Evolutionary conservation across 2,888 invertebrate genomes (phyloP), one percentile per base, ranked within the genome.

Genomic region (Eristalis tenax): DNA sequence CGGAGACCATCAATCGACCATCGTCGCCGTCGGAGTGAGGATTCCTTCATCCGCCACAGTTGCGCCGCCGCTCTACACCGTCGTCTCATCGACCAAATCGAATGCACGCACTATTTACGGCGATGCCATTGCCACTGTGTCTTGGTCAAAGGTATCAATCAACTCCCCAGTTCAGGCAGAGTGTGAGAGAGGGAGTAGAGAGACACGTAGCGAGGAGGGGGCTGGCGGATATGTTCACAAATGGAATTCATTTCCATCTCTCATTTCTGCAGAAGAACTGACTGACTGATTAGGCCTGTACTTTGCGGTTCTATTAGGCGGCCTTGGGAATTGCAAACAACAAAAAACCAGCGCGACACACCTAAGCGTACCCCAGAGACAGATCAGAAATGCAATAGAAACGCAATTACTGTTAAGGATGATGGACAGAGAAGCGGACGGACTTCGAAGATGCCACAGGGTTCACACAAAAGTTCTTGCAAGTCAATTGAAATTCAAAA

Each of bases 51-150:
- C 50, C 50, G 18, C 43, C 10, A 6, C 43, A 4, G 40, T 3
- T n/a, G n/a, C n/a, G n/a, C n/a, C n/a, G n/a, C n/a, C n/a, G n/a
- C n/a, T n/a, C n/a, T n/a, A n/a, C 15, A n/a, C 43, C 18, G 18
- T 8, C 50, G 18, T 8, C 50, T 4, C n/a, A 18, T 0, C n/a
- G 15, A 0, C 4, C n/a, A 43, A 5, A 15, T 15, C 18, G 43
- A 43, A 43, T 43, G 75, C 63, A 87, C 83, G 79, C 86, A 87
- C 83, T 87, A 76, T 82, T 79, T 87, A 76, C 86, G 86, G 83
- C 50, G 50, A n/a, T 81, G 64, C 71, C 76, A 75, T 23, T 65
- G 65, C 38, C 57, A 43, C 57, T 74, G 70, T 78, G 74, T 56
- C 65, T 70, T 86, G 77, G 15, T 26, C 32, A 57, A 18, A 71